These are phyloP conservation scores for Trichechus manatus DNA, from an alignment of 2,113 vertebrate genomes.

Conservation along the genomic window DNA sequence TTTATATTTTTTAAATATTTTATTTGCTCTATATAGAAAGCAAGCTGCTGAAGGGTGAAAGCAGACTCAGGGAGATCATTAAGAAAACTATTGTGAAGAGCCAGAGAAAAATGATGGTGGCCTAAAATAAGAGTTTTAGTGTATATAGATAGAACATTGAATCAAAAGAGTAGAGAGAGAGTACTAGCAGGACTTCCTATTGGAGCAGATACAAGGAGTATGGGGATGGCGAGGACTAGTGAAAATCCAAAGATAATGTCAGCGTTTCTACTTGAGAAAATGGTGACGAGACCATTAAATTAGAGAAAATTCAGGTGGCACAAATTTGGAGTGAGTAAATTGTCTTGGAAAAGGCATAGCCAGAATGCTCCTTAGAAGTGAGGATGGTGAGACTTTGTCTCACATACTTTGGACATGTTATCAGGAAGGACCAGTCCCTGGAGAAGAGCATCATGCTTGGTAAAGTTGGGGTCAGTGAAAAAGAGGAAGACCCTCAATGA, in stretches of 20 bases:
- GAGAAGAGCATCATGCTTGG: not conserved
- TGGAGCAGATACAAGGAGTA: not conserved
- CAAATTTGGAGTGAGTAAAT: not conserved
- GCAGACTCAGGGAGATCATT: not conserved
- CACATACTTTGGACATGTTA: not conserved
- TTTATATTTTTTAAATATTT: not conserved
- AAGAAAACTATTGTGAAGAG: not conserved
- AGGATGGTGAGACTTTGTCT: not conserved
- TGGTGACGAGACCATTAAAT: not conserved
- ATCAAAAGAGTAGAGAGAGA: not conserved
- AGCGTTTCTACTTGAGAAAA: not conserved
- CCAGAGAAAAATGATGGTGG: not conserved
- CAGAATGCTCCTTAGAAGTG: no score
- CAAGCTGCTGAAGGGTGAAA: not conserved
- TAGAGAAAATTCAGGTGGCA: not conserved
- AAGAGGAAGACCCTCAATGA: not conserved
- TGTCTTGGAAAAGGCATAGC: no score
- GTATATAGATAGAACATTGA: not conserved
- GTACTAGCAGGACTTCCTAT: not conserved
- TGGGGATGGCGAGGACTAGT: not conserved
- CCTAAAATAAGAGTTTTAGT: not conserved
- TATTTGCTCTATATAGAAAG: not conserved
- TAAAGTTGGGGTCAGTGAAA: not conserved
- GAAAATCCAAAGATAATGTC: not conserved
- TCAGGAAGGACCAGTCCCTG: not conserved